Evolutionary conservation across 2,797 vertebrate genomes (phyloP).

Genomic region (Melanotaenia trifasciata): DNA sequence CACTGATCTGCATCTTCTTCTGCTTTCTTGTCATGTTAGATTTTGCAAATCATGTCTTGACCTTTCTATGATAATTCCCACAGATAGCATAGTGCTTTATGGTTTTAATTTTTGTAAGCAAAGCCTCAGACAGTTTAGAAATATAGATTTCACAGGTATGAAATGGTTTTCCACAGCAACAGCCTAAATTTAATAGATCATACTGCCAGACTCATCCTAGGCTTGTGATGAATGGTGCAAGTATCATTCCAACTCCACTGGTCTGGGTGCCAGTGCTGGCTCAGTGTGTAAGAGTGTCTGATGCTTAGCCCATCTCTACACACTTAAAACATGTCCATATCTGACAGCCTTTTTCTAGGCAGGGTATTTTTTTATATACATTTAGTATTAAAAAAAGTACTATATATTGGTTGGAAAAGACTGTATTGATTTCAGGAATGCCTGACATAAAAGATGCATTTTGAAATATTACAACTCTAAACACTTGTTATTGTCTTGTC

Average conservation of each 20-base stretch:
- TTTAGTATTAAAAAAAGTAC: conserved; percentile 4
- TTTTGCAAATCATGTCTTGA: not conserved
- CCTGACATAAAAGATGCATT: conserved; percentile 33
- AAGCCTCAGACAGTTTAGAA: not conserved
- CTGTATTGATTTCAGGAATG: conserved; percentile 33
- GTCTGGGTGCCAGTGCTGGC: conserved; percentile 11
- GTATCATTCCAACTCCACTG: conserved; percentile 18
- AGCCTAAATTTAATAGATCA: conserved; percentile 11
- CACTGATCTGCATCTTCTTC: not conserved
- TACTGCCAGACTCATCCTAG: conserved; percentile 15
- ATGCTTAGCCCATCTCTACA: conserved; percentile 13
- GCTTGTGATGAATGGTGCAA: conserved; percentile 20
- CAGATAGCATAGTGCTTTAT: not conserved
- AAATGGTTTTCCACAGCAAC: conserved; percentile 2
- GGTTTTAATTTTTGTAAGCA: not conserved
- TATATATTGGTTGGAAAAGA: conserved; percentile 1
- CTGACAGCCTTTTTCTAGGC: conserved; percentile 2
- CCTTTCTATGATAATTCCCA: not conserved
- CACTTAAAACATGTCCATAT: conserved; percentile 1
- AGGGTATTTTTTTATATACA: not conserved
- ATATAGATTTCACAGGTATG: conserved; percentile 5
- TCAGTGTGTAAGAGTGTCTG: conserved; percentile 3
- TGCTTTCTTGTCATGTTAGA: not conserved
- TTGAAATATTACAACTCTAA: conserved; percentile 15
- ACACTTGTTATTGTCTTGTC: conserved; percentile 2